Evolutionary conservation across 2,888 invertebrate species (phyloP), one percentile per base, ranked within the genome.

Genomic region (Lasioglossum zephyrum): DNA sequence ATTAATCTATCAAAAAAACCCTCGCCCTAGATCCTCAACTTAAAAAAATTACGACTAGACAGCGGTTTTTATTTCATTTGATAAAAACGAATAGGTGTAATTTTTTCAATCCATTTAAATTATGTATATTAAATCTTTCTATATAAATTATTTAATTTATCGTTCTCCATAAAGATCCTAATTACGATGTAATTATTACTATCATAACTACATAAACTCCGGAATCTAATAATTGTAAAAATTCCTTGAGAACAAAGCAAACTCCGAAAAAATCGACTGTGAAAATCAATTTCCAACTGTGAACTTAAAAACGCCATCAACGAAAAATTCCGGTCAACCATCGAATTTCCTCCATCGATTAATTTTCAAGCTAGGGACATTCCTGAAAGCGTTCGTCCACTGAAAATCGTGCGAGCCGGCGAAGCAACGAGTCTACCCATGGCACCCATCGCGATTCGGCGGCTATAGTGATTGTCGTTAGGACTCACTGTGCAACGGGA

Each of bases 401-500:
- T n/a, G 0, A 9, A 53, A 57, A 57, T 57, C 57, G 8, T 57
- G 4, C 4, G 57, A 57, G 57, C 11, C 57, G 57, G 57, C 11
- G 11, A 1, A n/a, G 57, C 57, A 57, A 57, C 9, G 57, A 57
- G n/a, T 57, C 57, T 57, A n/a, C 57, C 57, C n/a, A n/a, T 4
- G 57, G 4, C 57, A 57, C n/a, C n/a, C 11, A 57, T 57, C 57
- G 57, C 57, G n/a, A n/a, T 57, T 57, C 11, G 8, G 11, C 11
- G 57, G 11, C n/a, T 57, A 11, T 63, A 63, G 31, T 5, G 18
- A 39, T 63, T 18, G 9, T 39, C 9, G 22, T 36, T 36, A 53
- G 36, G 73, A 90, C 91, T 91, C 86, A 91, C 91, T 77, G 77
- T 88, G 87, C 90, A 63, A 63, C 63, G 90, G 88, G 90, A 87